Base-by-base conservation (phyloP, 2,888 invertebrate species). In the Tubulanus polymorphus region DNA sequence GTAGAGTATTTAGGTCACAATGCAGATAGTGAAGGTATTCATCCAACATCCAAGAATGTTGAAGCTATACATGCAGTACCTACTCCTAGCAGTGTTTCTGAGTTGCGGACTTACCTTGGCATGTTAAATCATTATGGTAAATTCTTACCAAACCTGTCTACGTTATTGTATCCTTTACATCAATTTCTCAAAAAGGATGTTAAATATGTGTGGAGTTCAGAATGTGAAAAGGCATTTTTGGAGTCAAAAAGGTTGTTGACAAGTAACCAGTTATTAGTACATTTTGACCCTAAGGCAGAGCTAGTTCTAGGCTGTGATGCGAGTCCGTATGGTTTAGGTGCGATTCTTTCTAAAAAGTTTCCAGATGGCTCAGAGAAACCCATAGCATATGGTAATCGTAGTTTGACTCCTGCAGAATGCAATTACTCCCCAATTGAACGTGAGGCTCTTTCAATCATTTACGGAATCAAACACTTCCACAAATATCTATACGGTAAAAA, bases 321-420 rank as follows among this genome's bases (percentile, higher is more conserved):
- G 0, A 73, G 71, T 15, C 69, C 69, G 6, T 59, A 54, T 23
- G 75, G 75, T 26, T 53, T 73, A 32, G 74, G 72, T 15, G 70
- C 75, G 2, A 75, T 78, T 8, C n/a, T 65, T 26, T 60, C 61
- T 29, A 63, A 66, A 46, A 50, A 35, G 6, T 37, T 56, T 20
- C 54, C 56, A 25, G 57, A 63, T 47, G 62, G 59, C 2, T 28
- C 54, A 6, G 64, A 63, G 45, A 57, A 70, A 59, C 79, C 80
- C 2, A 77, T 80, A 29, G 67, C 70, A 1, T 80, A 74, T 61
- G 79, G 76, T 0, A 80, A 75, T 48, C 67, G 70, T 10, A 77
- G 78, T 49, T 74, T 81, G 54, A 66, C 61, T 67, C 71, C 66
- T 76, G 74, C 69, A 63, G 73, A 78, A 63, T 58, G 63, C 41